Base-by-base conservation (phyloP, 2,888 invertebrate species). In the Opisthograptis luteolata region DNA sequence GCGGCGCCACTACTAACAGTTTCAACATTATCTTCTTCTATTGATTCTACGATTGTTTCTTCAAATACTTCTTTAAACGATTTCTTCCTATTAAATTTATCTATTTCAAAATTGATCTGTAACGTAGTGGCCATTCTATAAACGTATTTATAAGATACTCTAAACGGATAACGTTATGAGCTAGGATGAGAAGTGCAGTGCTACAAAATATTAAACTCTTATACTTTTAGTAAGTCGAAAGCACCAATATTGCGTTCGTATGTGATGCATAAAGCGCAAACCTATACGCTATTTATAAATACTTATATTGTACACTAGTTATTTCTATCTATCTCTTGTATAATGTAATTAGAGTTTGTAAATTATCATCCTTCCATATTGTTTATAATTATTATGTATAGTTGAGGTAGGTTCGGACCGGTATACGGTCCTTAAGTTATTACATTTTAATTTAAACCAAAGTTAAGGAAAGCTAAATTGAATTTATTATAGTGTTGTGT, bases 321-420 rank as follows among this genome's bases (percentile, higher is more conserved):
- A 81, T 81, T 87, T 87, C 84, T 86, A 85, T 83, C 76, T 84
- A 79, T 83, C 76, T 87, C 85, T 87, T 79, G 70, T 79, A 77
- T 74, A 79, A 73, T 78, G 65, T 83, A 85, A 81, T 79, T 86
- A 87, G 84, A 74, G 65, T 80, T 79, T 84, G 82, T 87, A 87
- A 84, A 83, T 75, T 72, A 77, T 77, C 84, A 84, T 84, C 81
- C 84, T 87, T 87, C 84, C 81, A 84, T 66, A 53, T 55, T 46
- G 42, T 52, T 53, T 60, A 44, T 49, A n/a, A n/a, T n/a, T n/a
- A n/a, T n/a, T n/a, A n/a, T n/a, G n/a, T n/a, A 55, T 54, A 58
- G 57, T 45, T 41, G 54, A 49, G 53, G 58, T 66, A 43, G 43
- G 44, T 51, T 42, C 10, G 27, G 44, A 44, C 50, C 40, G 44